Evolutionary conservation across 2,888 invertebrate genomes (phyloP).

Genomic region (Mythimna impura): DNA sequence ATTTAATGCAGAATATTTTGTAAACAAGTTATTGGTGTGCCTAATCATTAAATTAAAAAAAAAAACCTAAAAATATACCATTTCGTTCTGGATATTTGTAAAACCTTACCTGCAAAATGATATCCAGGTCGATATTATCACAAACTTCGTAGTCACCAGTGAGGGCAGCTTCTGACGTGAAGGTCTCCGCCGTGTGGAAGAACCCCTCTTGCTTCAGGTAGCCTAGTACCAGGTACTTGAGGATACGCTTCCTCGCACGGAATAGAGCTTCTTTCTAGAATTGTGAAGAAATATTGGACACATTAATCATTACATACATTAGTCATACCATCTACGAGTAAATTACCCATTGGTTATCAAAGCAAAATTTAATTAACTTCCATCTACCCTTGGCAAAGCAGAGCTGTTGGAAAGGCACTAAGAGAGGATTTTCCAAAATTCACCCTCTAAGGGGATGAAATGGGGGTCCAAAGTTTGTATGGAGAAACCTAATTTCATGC

Average conservation of each 20-base stretch:
- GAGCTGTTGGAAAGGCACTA: no score
- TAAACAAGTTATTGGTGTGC: no score
- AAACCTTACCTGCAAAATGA: constrained; percentile 92
- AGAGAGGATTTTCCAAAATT: no score
- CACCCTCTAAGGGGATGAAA: no score
- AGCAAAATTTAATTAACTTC: no score
- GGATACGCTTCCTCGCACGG: constrained; percentile 83
- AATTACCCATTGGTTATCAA: no score
- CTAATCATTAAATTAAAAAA: background rate
- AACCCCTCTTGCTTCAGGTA: constrained; percentile 93
- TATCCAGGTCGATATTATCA: constrained; percentile 97
- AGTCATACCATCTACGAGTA: no score
- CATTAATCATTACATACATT: background rate
- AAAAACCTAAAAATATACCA: no score
- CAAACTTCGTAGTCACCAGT: constrained; percentile 94
- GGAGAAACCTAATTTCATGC: no score
- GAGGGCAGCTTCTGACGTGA: constrained; percentile 94
- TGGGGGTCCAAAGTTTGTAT: no score
- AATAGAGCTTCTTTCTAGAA: constrained; percentile 85
- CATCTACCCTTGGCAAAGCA: no score
- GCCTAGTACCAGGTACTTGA: constrained; percentile 91
- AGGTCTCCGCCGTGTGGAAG: constrained; percentile 91
- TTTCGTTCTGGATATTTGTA: background rate
- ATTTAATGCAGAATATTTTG: no score
- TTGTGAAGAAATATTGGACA: background rate